Conservation (phyloP, 1,140 invertebrate species). For the Papilio dardanus region DNA sequence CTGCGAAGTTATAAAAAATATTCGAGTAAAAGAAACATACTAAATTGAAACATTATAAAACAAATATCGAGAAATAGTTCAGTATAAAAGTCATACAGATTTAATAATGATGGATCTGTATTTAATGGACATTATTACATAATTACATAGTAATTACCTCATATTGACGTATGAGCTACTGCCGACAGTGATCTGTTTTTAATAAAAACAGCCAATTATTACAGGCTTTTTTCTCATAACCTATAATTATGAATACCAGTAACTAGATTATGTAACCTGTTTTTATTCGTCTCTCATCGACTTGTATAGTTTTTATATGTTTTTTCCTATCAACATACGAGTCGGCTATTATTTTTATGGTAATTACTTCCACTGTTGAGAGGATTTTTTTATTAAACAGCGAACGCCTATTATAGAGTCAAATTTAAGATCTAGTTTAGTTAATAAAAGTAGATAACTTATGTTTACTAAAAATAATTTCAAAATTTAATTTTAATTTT, state of each 20-base stretch:
- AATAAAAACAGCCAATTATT: conserved; percentile 36
- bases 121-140: conserved; percentile 31
- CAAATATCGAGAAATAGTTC: background rate
- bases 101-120: conserved; percentile 12
- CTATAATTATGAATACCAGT: conserved; percentile 28
- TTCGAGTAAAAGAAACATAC: background rate
- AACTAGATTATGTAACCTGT: conserved; percentile 37
- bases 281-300: conserved; percentile 26
- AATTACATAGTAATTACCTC: conserved; percentile 29
- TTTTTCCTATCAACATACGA: conserved; percentile 17
- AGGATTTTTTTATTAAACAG: background rate
- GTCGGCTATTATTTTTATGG: background rate
- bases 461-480: background rate
- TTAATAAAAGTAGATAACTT: background rate
- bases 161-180: conserved; percentile 14
- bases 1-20: background rate
- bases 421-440: background rate
- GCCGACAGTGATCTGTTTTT: conserved; percentile 11
- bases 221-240: conserved; percentile 21
- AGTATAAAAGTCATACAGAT: conserved; percentile 1
- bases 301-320: conserved; percentile 7
- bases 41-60: conserved; percentile 7
- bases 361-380: conserved; percentile 10
- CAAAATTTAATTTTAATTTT: no score
- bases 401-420: background rate